Evolutionary conservation across 2,888 invertebrate species (phyloP).

Genomic region (Torymus aiolomorphi): DNA sequence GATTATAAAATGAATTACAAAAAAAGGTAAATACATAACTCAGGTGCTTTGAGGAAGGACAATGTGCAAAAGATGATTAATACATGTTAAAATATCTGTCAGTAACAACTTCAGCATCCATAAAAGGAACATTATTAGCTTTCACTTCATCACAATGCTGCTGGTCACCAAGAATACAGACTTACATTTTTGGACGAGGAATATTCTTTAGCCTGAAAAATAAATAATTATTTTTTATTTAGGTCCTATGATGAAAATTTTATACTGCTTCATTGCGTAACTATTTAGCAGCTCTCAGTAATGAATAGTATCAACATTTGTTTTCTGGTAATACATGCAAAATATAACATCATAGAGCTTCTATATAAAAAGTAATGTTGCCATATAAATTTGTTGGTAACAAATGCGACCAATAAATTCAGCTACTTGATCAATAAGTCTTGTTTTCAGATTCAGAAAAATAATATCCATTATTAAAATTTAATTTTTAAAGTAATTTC

Average conservation of each 20-base stretch:
- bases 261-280: conserved; percentile 9
- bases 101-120: conserved; percentile 99
- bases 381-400: background rate
- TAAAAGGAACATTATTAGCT: conserved; percentile 91
- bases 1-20: no score
- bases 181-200: conserved; percentile 98
- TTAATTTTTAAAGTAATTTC: no score
- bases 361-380: background rate
- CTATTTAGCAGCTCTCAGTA: conserved; percentile 59
- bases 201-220: conserved; percentile 93
- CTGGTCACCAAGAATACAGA: conserved; percentile 98
- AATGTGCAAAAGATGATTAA: background rate
- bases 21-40: conserved; percentile 58
- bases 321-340: conserved; percentile 67
- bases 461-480: no score
- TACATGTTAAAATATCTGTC: background rate
- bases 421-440: background rate
- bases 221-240: conserved; percentile 22
- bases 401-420: background rate
- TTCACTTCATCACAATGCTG: conserved; percentile 99
- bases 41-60: conserved; percentile 73
- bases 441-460: background rate
- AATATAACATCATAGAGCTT: conserved; percentile 60
- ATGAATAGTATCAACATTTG: conserved; percentile 58
- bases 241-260: conserved; percentile 5